Evolutionary conservation across 2,113 vertebrate genomes (phyloP), one percentile per base, ranked within the genome.

Genomic region (Phocoena sinus): DNA sequence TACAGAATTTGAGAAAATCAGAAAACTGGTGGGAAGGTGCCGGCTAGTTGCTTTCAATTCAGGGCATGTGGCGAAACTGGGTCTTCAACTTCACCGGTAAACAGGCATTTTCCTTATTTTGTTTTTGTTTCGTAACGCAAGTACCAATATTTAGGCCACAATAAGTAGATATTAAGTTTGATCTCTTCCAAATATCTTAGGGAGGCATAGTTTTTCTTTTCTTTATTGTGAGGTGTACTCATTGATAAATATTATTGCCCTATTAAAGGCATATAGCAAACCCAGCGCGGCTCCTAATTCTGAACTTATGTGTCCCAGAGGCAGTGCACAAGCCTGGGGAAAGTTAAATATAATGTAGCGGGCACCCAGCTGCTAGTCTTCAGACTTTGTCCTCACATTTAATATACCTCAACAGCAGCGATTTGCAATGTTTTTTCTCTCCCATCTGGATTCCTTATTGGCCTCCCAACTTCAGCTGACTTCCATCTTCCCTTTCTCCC

Each of bases 341-440:
- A 74, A 23, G 67, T 70, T 67, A 92, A 44, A 26, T 38, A 10
- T 13, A 44, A 38, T 9, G 26, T 2, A 12, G 4, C 8, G n/a
- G 50, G 33, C 1, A 18, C 95, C 92, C 71, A 91, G 44, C 63
- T n/a, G 56, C 84, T 58, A 11, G 80, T 50, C 93, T 81, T 91
- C 50, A 81, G 26, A 11, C 15, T 5, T 87, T 38, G 41, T 62
- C 58, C 92, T 91, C 86, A 85, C 97, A 14, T 58, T 82, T 98
- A 38, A 82, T 91, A 82, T 91, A 91, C 36, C 25, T 74, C 85
- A 97, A 86, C 82, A 94, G 63, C 38, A 53, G 50, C 9, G 18
- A 65, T 26, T n/a, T 38, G 21, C 28, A 95, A 65, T 62, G 95
- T 11, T 97, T 90, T 60, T 92, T 92, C 70, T 92, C 71, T 96